These are phyloP conservation scores for Amblyteles armatorius DNA, from an alignment of 2,888 invertebrate genomes.

Conservation along the genomic window DNA sequence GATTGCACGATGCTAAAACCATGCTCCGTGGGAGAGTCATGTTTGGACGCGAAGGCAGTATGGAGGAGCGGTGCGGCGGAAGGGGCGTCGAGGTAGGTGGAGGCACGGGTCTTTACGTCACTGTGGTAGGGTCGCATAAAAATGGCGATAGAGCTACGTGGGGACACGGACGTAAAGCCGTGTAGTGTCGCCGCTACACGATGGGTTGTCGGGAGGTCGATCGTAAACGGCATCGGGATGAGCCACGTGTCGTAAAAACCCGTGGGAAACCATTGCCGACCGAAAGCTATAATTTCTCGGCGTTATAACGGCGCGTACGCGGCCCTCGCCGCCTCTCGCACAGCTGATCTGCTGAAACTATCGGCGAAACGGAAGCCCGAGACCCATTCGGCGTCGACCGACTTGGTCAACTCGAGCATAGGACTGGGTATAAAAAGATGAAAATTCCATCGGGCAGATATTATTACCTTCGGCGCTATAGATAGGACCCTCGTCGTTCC, in stretches of 20 bases:
- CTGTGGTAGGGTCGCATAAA: background rate
- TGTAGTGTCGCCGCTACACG: slow-evolving; percentile 13
- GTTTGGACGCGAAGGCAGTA: background rate
- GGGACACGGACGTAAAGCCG: background rate
- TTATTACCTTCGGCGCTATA: slow-evolving; percentile 7
- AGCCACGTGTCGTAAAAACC: slow-evolving; percentile 61
- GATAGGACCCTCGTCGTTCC: background rate
- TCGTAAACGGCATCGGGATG: slow-evolving; percentile 27
- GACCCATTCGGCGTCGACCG: slow-evolving; percentile 16
- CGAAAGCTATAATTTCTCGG: background rate
- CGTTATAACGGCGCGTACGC: background rate
- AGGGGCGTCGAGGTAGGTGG: slow-evolving; percentile 1
- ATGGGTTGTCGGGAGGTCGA: slow-evolving; percentile 52
- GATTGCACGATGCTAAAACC: slow-evolving; percentile 27
- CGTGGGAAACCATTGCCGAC: slow-evolving; percentile 38
- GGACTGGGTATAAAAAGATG: slow-evolving; percentile 7
- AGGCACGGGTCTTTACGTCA: slow-evolving; percentile 28
- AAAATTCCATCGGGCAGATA: background rate
- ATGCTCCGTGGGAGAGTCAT: background rate
- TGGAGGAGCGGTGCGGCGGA: background rate
- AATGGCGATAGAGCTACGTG: slow-evolving; percentile 22
- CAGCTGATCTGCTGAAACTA: background rate
- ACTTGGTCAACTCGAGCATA: slow-evolving; percentile 9
- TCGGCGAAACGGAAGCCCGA: background rate
- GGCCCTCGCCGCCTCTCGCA: background rate